phyloP scores from a whole-genome alignment of 1,140 invertebrate species.

The Chionoecetes opilio region DNA sequence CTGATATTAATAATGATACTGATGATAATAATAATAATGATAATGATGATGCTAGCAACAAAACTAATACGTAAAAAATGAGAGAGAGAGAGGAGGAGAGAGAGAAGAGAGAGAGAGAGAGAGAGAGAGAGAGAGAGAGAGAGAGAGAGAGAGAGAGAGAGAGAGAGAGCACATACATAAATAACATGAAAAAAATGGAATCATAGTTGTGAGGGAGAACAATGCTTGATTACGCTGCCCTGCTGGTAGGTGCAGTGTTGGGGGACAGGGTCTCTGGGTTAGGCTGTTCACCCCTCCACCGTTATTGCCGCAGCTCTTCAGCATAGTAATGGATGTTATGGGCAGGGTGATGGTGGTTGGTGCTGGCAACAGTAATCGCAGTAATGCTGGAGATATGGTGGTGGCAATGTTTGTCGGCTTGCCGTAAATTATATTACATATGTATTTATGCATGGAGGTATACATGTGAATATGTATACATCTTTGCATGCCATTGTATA shows the following conservation, averaged over 20 bases:
- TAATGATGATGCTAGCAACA: too few relatives aligned
- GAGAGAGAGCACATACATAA: constrained; percentile 5
- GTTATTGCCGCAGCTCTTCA: neutral
- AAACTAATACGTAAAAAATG: neutral
- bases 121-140: constrained; percentile 37
- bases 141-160: constrained; percentile 37
- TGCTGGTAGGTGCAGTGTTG: neutral
- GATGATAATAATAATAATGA: too few relatives aligned
- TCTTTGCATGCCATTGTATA: too few relatives aligned
- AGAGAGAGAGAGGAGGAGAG: constrained; percentile 22
- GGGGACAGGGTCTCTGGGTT: neutral
- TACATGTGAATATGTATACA: too few relatives aligned
- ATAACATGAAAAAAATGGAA: neutral
- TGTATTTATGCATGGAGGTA: too few relatives aligned
- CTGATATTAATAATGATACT: too few relatives aligned
- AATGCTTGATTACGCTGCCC: too few relatives aligned
- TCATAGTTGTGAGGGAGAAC: too few relatives aligned
- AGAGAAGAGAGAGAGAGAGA: neutral
- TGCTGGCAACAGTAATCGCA: neutral
- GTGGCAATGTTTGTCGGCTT: neutral
- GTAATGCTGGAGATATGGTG: neutral
- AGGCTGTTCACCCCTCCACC: neutral
- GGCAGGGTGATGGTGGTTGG: constrained; percentile 24
- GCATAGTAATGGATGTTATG: constrained; percentile 1
- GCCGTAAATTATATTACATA: neutral